Evolutionary conservation across 2,113 vertebrate species (phyloP), one percentile per base, ranked within the genome.

Genomic region (Spilogale gracilis): DNA sequence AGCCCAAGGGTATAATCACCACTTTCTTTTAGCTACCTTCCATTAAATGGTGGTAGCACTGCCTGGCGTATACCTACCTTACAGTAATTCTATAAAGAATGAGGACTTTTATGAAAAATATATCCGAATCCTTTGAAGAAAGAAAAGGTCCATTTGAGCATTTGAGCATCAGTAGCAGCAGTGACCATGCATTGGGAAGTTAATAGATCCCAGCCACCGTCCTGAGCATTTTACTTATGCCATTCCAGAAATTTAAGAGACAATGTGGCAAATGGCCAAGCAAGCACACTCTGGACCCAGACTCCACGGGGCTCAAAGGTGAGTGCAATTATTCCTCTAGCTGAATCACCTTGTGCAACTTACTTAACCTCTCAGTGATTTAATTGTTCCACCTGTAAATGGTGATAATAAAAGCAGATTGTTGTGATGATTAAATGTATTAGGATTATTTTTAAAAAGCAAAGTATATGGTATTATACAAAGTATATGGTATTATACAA

Each of bases 71-170:
- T 38, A 56, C 25, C 60, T 8, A 12, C 5, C 0, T 78, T 90
- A n/a, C 0, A 67, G 92, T 90, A 32, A 63, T 84, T 71, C 60
- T 80, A 27, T 0, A 38, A 45, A 82, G 1, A 87, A 86, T 84
- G 76, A 84, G 69, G 67, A 69, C 12, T 81, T 82, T 43, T 63
- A 71, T 58, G 54, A 96, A 94, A 95, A 94, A 65, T 2, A 50
- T 18, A 71, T 74, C 54, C 60, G 58, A 89, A 32, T 93, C 45
- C 67, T 94, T 93, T 63, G 63, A 85, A 94, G 71, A 93, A 93
- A 93, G 30, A 63, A 85, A 96, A 95, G 23, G 54, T 76, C 38
- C 38, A 38, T 38, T 38, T 38, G 38, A 38, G 38, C 89, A 56
- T 43, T 78, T 45, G 50, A 91, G 56, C 25, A 73, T 17, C 79